phyloP scores from a whole-genome alignment of 1,140 invertebrate genomes.

The Procambarus clarkii region DNA sequence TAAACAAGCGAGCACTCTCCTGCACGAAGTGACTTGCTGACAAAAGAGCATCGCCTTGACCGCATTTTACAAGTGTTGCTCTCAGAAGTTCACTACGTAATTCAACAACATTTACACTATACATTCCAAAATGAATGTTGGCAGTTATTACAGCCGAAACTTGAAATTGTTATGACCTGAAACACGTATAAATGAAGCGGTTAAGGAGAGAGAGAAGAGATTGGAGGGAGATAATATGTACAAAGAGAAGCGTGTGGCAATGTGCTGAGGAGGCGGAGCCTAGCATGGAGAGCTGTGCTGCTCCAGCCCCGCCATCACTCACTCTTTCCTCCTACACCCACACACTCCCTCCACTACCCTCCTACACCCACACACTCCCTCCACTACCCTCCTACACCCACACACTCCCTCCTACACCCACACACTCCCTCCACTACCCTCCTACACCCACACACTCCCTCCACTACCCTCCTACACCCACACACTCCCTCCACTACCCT shows the following conservation, averaged over 20 bases:
- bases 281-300: not conserved
- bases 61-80: conserved; percentile 6
- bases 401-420: too few species aligned
- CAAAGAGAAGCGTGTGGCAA: not conserved
- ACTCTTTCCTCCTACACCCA: too few species aligned
- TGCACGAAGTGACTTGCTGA: not conserved
- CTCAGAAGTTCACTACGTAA: not conserved
- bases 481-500: not conserved
- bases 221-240: not conserved
- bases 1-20: not conserved
- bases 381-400: too few species aligned
- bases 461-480: not conserved
- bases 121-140: not conserved
- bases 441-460: too few species aligned
- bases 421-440: too few species aligned
- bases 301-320: too few species aligned
- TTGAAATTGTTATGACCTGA: not conserved
- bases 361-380: too few species aligned
- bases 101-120: not conserved
- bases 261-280: not conserved
- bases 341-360: too few species aligned
- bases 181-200: not conserved
- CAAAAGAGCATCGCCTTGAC: conserved; percentile 44
- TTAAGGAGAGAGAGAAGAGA: not conserved
- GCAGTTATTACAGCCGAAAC: not conserved